Conservation (phyloP, 2,113 vertebrate genomes). For the Synodontis membranacea region DNA sequence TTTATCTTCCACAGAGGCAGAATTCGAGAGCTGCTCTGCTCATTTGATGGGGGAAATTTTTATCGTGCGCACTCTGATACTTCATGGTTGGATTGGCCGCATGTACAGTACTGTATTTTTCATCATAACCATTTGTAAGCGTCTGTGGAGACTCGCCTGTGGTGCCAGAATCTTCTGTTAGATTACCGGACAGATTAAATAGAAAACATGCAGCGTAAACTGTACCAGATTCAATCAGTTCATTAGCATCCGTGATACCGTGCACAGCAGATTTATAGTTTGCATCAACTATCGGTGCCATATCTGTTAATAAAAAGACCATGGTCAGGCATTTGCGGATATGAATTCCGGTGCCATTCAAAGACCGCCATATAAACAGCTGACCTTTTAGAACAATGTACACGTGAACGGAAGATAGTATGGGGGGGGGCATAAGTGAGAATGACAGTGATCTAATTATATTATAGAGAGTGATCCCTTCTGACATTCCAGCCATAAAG, state of each 20-base stretch:
- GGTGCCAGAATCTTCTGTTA: not conserved
- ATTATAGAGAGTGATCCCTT: not conserved
- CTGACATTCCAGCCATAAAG: not conserved
- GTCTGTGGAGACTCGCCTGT: not conserved
- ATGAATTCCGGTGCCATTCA: not conserved
- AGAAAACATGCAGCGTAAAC: not conserved
- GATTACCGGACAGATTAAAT: constrained; percentile 17
- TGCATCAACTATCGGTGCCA: not conserved
- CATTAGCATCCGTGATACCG: not conserved
- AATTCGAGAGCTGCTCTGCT: not conserved
- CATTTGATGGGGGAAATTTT: constrained; percentile 17
- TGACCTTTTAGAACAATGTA: constrained; percentile 49
- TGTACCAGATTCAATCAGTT: not conserved
- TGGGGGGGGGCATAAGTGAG: not conserved
- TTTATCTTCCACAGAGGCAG: not conserved
- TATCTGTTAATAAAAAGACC: not conserved
- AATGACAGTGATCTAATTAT: not conserved
- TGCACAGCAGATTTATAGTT: constrained; percentile 7
- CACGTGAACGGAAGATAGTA: constrained; percentile 13
- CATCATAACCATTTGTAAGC: constrained; percentile 27
- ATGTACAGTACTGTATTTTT: constrained; percentile 42
- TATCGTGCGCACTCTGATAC: not conserved
- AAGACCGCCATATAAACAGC: constrained; percentile 1
- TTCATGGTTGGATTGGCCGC: not conserved
- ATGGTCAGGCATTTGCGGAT: not conserved